Base-by-base conservation (phyloP, 53 echinoderm and acorn worm species). In the Antedon mediterranea region DNA sequence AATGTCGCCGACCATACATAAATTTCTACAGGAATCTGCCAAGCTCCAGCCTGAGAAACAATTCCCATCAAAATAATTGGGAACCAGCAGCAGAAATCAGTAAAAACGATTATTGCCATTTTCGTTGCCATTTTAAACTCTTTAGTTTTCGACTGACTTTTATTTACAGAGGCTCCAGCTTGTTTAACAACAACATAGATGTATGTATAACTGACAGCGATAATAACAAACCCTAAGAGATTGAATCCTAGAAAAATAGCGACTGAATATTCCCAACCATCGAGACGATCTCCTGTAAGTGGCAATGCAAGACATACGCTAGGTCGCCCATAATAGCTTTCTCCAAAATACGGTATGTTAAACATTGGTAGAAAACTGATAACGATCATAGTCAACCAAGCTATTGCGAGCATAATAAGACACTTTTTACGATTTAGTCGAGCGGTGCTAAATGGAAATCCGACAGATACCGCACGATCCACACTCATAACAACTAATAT, bases 51-150 rank as follows among this genome's bases (percentile, higher is more conserved):
- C 75, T 86, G 31, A 13, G 94, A 89, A 13, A 91, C 77, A 71
- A 94, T 77, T 32, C 88, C 94, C 94, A 94, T 94, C 27, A 91
- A 83, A 32, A 94, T 94, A 32, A 93, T 88, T 27, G 94, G 94
- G 88, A 93, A 90, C 94, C 94, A 93, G 72, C 94, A 93, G 20
- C 84, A 86, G 80, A 93, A 89, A 77, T 93, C 94, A 26, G 94
- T 93, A 23, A 88, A 86, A 0, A 93, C 90, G 34, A 94, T 94
- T 30, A 94, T 89, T 18, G 90, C 94, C 94, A 94, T 94, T 73
- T 94, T 94, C 31, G 94, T 94, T 74, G 94, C 94, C 94, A 94
- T 94, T 81, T 94, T 94, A 81, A 94, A 81, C 42, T 94, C 94
- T 70, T 94, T 89, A 13, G 87, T 37, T 28, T 79, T 82, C 81